phyloP scores from a whole-genome alignment of 2,888 invertebrate species.

The Lasius fuliginosus region DNA sequence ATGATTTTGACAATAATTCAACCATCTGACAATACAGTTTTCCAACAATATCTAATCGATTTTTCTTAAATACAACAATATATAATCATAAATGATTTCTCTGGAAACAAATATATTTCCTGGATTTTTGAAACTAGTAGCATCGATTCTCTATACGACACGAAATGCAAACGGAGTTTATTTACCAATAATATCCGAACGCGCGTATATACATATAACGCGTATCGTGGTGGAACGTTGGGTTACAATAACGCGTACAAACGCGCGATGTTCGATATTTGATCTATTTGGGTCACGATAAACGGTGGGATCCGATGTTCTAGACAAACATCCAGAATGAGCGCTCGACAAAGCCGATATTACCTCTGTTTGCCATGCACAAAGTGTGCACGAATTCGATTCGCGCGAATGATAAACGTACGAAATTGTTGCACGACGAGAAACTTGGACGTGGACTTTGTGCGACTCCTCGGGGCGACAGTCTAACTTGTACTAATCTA shows the following conservation, averaged over 20 bases:
- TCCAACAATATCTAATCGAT: background rate
- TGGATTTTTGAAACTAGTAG: background rate
- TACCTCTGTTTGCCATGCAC: background rate
- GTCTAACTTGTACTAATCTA: slow-evolving; percentile 73
- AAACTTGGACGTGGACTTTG: slow-evolving; percentile 12
- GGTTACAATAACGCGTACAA: slow-evolving; percentile 17
- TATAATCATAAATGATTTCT: background rate
- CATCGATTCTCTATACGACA: background rate
- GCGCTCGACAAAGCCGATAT: background rate
- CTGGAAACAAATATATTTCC: background rate
- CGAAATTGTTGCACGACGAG: slow-evolving; percentile 25
- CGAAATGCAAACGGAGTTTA: background rate
- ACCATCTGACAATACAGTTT: background rate
- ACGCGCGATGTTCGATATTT: slow-evolving; percentile 14
- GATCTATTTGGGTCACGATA: slow-evolving; percentile 31
- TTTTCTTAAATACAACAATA: background rate
- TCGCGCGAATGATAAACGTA: slow-evolving; percentile 27
- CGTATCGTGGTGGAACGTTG: background rate
- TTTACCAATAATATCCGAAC: slow-evolving; percentile 19
- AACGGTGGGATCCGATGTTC: slow-evolving; percentile 24
- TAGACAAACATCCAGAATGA: slow-evolving; percentile 24
- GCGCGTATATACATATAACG: background rate
- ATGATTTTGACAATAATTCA: background rate
- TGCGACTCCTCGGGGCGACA: slow-evolving; percentile 29
- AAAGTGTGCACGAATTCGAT: slow-evolving; percentile 41